Percentiles rank a stretch among this genome's conserved stretches.
These are phyloP conservation scores for Drosophila tani DNA, from an alignment of 1,140 invertebrate genomes.

Conservation along the genomic window DNA sequence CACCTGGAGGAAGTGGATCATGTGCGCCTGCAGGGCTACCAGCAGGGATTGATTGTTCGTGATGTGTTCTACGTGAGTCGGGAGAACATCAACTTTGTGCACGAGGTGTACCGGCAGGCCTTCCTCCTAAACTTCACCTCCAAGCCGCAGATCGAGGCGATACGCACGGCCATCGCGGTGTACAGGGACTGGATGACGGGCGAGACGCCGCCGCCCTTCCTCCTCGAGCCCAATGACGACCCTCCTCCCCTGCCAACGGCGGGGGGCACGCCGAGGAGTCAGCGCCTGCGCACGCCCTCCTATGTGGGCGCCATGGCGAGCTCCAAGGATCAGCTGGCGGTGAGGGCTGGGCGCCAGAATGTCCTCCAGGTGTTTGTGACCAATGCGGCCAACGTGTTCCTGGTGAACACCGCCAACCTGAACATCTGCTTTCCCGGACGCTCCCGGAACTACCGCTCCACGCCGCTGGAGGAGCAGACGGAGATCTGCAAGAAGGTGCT, in stretches of 20 bases:
- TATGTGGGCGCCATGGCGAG: slow-evolving; percentile 90
- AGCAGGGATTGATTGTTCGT: slow-evolving; percentile 88
- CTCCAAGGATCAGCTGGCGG: slow-evolving; percentile 91
- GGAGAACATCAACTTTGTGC: slow-evolving; percentile 97
- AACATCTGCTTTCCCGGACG: slow-evolving; percentile 84
- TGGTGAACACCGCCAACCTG: slow-evolving; percentile 89
- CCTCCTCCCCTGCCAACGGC: slow-evolving; percentile 52
- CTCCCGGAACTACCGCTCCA: slow-evolving; percentile 84
- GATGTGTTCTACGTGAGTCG: slow-evolving; percentile 95
- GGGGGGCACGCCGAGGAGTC: slow-evolving; percentile 77
- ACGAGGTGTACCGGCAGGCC: slow-evolving; percentile 97
- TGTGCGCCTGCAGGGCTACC: slow-evolving; percentile 69
- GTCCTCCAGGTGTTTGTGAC: slow-evolving; percentile 97
- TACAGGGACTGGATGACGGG: slow-evolving; percentile 97
- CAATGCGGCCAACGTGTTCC: slow-evolving; percentile 97
- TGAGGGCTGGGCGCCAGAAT: slow-evolving; percentile 94
- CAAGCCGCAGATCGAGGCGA: slow-evolving; percentile 91
- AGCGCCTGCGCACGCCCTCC: slow-evolving; percentile 92
- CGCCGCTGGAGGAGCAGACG: slow-evolving; percentile 94
- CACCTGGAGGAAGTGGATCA: slow-evolving; percentile 85
- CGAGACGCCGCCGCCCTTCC: slow-evolving; percentile 93
- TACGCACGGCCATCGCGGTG: slow-evolving; percentile 95
- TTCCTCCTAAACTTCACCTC: slow-evolving; percentile 94
- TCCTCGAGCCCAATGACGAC: slow-evolving; percentile 92
- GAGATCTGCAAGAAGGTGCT: slow-evolving; percentile 98